phyloP scores from a whole-genome alignment of 2,113 vertebrate species.

The Micromys minutus region DNA sequence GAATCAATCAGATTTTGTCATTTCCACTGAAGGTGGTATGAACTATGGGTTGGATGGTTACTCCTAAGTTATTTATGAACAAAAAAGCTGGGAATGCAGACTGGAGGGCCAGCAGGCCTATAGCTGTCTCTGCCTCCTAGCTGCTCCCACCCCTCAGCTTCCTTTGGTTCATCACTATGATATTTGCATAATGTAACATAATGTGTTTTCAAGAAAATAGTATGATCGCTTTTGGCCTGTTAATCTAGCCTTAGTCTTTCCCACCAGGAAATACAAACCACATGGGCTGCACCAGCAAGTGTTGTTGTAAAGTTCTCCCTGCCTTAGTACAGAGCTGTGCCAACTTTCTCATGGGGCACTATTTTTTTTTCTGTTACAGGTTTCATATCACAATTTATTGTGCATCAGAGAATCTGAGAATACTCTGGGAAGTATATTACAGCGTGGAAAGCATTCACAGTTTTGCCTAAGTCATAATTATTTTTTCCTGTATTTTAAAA shows the following conservation, averaged over 20 bases:
- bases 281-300: background rate
- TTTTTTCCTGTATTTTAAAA: background rate
- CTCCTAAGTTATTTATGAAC: slow-evolving; percentile 11
- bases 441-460: background rate
- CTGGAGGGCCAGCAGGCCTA: background rate
- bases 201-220: slow-evolving; percentile 33
- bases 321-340: slow-evolving; percentile 33
- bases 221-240: background rate
- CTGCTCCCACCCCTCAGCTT: background rate
- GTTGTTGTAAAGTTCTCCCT: slow-evolving; percentile 52
- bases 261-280: slow-evolving; percentile 24
- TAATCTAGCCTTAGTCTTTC: slow-evolving; percentile 8
- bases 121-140: background rate
- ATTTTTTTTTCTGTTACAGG: background rate
- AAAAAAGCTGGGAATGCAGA: background rate
- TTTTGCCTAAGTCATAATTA: background rate
- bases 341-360: background rate
- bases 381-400: background rate
- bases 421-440: background rate
- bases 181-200: background rate
- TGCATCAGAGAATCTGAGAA: background rate
- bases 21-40: background rate
- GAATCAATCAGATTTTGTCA: background rate
- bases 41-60: background rate
- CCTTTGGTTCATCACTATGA: background rate